These are phyloP conservation scores for Sphaerophoria rueppellii DNA, from an alignment of 2,888 invertebrate species.

Conservation along the genomic window DNA sequence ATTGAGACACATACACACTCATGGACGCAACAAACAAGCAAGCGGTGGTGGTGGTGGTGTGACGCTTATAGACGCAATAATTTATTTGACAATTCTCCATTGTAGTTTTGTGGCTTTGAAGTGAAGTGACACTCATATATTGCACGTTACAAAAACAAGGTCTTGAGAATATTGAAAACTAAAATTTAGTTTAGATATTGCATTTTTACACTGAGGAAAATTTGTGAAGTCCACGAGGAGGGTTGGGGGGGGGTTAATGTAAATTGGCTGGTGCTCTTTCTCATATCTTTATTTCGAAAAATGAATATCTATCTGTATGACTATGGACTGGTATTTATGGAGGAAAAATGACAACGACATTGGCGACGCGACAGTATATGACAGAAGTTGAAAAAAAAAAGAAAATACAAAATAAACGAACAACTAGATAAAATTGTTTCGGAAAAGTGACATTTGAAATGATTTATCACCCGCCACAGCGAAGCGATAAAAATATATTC, in stretches of 20 bases:
- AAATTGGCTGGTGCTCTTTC: conserved; percentile 32
- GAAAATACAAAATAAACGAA: conserved; percentile 23
- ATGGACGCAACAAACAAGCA: background rate
- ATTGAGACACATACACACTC: background rate
- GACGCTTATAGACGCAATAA: too few species aligned
- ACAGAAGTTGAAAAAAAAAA: conserved; percentile 30
- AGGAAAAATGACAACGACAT: conserved; percentile 22
- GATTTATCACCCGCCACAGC: conserved; percentile 79
- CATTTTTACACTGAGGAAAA: conserved; percentile 31
- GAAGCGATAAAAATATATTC: conserved; percentile 68
- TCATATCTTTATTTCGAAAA: background rate
- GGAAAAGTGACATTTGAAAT: conserved; percentile 82
- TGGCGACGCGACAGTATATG: conserved; percentile 14
- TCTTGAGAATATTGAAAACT: conserved; percentile 48
- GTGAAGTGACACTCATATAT: too few species aligned
- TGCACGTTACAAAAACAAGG: conserved; percentile 32
- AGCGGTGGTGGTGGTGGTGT: too few species aligned
- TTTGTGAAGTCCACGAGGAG: background rate
- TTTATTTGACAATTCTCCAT: too few species aligned
- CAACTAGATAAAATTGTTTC: conserved; percentile 82
- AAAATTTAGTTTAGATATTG: conserved; percentile 39
- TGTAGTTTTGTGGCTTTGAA: too few species aligned
- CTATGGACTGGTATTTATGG: conserved; percentile 10
- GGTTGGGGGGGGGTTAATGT: background rate
- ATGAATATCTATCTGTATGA: background rate